Conservation (phyloP, 2,797 vertebrate species). For the Pitangus sulphuratus region DNA sequence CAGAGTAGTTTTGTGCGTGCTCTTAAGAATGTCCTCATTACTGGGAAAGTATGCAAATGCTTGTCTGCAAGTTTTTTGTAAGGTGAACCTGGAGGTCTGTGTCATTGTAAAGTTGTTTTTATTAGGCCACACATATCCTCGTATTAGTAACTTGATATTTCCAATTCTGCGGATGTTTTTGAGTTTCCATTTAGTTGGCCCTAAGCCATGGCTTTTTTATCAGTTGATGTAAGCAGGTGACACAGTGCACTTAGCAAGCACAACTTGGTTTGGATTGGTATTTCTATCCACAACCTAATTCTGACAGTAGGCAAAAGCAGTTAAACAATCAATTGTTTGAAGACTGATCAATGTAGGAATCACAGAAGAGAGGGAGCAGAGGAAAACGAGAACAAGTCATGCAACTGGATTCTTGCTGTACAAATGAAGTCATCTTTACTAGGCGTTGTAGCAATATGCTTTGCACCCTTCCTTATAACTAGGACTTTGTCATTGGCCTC, state of each 20-base stretch:
- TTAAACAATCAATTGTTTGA: background rate
- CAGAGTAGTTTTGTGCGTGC: background rate
- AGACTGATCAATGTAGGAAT: background rate
- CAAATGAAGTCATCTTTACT: background rate
- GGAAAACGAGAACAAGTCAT: background rate
- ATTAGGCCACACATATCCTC: background rate
- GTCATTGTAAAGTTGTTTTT: background rate
- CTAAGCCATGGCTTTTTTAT: background rate
- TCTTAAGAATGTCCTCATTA: background rate
- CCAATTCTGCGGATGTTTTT: background rate
- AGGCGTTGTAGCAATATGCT: background rate
- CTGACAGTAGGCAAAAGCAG: background rate
- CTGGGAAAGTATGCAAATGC: background rate
- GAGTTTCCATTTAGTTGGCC: background rate
- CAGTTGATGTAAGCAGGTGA: background rate
- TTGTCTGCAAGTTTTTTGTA: background rate
- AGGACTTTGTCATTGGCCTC: background rate
- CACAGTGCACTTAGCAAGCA: background rate
- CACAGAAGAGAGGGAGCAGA: background rate
- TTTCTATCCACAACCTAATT: background rate
- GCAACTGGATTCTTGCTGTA: background rate
- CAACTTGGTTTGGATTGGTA: background rate
- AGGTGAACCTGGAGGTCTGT: background rate
- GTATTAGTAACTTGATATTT: background rate
- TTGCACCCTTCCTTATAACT: background rate